Evolutionary conservation across 2,797 vertebrate species (phyloP), one percentile per base, ranked within the genome.

Genomic region (Threskiornis aethiopicus): DNA sequence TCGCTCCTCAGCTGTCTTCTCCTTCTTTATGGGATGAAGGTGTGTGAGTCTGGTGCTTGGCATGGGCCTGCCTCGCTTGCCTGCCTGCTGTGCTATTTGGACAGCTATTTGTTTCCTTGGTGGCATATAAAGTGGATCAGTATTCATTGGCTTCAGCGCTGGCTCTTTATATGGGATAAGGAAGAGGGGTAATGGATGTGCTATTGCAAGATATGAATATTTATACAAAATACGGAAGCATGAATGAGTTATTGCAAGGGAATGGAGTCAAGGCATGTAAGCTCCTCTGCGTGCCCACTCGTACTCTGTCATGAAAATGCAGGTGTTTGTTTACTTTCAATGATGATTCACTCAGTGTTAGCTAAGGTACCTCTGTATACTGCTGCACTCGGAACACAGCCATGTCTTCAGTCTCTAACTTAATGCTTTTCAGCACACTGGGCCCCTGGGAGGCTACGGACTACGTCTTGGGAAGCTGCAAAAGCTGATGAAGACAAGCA

Each of bases 11-110:
- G 41, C 62, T 22, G 17, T 37, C 22, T 51, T 46, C 42, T 62
- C 39, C 11, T 21, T 81, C 17, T 13, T 11, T 28, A 11, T 16
- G 59, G 61, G 26, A 8, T 12, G n/a, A n/a, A 5, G 6, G 1
- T 20, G 64, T 19, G n/a, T n/a, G 37, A 8, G 42, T 9, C 22
- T 1, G 4, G 33, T 25, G 59, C 69, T 46, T 0, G 0, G 13
- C 1, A 0, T 9, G n/a, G 73, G 31, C 22, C 52, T 70, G 21
- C 11, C 66, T 78, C 0, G 0, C 44, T 24, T 22, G 16, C 47
- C 51, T 77, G n/a, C 35, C 37, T 33, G 35, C 61, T 90, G 25
- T 6, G 4, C n/a, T 39, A 9, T n/a, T n/a, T n/a, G n/a, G 66
- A 42, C 26, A 20, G 39, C 9, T 66, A 2, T 66, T 72, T 77